Evolutionary conservation across 2,888 invertebrate genomes (phyloP), one percentile per base, ranked within the genome.

Genomic region (Pollenia angustigena): DNA sequence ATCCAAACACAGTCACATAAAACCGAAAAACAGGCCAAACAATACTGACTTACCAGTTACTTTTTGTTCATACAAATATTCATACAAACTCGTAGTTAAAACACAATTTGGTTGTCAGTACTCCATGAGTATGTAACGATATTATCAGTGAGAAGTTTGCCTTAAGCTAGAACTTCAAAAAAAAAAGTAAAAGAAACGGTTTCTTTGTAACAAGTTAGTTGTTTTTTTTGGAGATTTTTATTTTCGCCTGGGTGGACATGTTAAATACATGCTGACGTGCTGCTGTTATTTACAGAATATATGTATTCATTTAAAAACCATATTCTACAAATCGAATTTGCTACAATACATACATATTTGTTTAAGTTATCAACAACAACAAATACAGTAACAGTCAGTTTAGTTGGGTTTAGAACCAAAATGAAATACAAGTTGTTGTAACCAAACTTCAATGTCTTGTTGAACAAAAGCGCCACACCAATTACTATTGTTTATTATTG

Each of bases 231-330:
- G 52, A 62, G 12, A 52, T n/a, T 44, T 42, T 54, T 74, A 58
- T 79, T 82, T 81, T 85, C 50, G 85, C 78, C 78, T 79, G 81
- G 85, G 85, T 76, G 75, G 86, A 72, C 80, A 64, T 72, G 81
- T 82, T 82, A 82, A 82, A 82, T 82, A 76, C 76, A 82, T 62
- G 82, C 40, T 82, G 69, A 76, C 62, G 75, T 76, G 82, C 82
- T 82, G 76, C 82, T 82, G 82, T 82, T 82, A 69, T 62, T 64
- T 69, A 58, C 58, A 68, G 60, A 76, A 54, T 42, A 46, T 54
- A 68, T 69, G 71, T 54, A 62, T 76, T 56, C 46, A 56, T 81
- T 52, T n/a, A 9, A 64, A 80, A 58, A n/a, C 44, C 40, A 54
- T 56, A 72, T 72, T 48, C 64, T 74, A 54, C 62, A 82, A 82